Evolutionary conservation across 2,113 vertebrate genomes (phyloP).

Genomic region (Todiramphus saurophagus): DNA sequence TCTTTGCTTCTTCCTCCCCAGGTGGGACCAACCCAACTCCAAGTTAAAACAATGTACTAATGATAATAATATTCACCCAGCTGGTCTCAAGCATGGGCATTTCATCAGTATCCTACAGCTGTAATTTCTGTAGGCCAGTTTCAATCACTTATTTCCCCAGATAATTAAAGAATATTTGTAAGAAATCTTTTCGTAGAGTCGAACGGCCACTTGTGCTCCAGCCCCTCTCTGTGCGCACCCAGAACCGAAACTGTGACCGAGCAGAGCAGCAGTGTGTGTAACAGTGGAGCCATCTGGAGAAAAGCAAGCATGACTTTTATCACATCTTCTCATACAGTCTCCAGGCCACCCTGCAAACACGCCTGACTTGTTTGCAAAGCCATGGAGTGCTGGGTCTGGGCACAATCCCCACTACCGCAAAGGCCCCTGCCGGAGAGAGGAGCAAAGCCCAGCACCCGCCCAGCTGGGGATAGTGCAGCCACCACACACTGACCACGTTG

Average conservation of each 20-base stretch:
- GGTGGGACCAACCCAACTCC: neutral
- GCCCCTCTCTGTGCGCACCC: neutral
- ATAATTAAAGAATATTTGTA: neutral
- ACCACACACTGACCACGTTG: neutral
- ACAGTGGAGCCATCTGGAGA: neutral
- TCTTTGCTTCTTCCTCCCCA: neutral
- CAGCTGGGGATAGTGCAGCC: neutral
- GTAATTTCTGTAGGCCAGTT: neutral
- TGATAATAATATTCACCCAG: neutral
- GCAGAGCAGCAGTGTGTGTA: neutral
- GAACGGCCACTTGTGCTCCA: neutral
- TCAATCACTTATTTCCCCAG: neutral
- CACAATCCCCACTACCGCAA: accelerated
- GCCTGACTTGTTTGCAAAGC: neutral
- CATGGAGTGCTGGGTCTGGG: accelerated
- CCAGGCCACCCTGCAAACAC: neutral
- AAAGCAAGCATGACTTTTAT: neutral
- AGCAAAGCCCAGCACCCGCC: neutral
- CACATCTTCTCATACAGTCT: neutral
- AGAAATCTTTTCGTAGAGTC: neutral
- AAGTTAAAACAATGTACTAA: neutral
- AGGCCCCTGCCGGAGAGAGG: accelerated
- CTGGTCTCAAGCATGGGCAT: neutral
- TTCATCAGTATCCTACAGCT: neutral
- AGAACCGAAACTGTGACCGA: accelerated